A percentile compares a stretch with the other conserved stretches of the same genome.
phyloP scores from a whole-genome alignment of 2,113 vertebrate genomes.

The Pandion haliaetus region DNA sequence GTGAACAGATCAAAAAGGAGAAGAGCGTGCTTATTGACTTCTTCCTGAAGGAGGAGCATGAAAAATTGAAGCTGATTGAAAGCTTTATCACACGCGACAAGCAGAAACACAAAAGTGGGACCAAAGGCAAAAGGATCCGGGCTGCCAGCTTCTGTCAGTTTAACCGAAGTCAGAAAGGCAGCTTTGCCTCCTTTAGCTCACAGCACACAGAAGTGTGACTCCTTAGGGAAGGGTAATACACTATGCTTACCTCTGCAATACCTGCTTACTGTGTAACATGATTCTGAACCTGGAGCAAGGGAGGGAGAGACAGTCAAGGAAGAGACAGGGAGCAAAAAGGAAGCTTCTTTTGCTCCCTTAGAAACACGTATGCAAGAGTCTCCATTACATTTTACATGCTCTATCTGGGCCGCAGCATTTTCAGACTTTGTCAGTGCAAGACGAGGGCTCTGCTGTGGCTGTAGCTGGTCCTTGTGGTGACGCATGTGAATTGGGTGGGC shows the following conservation, averaged over 20 bases:
- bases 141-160: conserved; percentile 85
- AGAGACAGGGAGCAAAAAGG: not conserved
- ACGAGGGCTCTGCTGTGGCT: not conserved
- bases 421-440: not conserved
- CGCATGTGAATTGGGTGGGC: not conserved
- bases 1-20: conserved; percentile 92
- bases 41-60: conserved; percentile 88
- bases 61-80: conserved; percentile 74
- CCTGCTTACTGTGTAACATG: not conserved
- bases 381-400: not conserved
- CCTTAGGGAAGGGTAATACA: not conserved
- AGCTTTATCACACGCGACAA: conserved; percentile 16
- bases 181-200: conserved; percentile 63
- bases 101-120: not conserved
- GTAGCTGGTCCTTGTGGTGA: not conserved
- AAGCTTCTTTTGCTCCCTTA: not conserved
- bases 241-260: not conserved
- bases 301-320: not conserved
- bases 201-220: conserved; percentile 89
- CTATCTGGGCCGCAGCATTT: not conserved
- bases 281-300: not conserved
- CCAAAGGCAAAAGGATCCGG: conserved; percentile 66
- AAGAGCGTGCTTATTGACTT: conserved; percentile 89
- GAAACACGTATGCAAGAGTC: not conserved
- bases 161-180: conserved; percentile 63